Base-by-base conservation (phyloP, 2,797 vertebrate species). In the Dryobates pubescens region DNA sequence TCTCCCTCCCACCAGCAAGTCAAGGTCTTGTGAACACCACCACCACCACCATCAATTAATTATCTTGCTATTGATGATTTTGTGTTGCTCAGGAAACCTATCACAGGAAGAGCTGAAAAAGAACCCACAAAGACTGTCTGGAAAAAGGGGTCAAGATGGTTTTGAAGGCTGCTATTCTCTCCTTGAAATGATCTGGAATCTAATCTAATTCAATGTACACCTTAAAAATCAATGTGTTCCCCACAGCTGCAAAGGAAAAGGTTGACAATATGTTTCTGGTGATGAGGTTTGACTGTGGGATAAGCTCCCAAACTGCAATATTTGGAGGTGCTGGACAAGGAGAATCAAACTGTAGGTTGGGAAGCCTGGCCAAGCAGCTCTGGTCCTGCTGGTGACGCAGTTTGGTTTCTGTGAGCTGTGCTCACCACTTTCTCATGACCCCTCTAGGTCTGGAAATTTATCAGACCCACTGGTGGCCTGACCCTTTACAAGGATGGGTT, bases 311-410 rank as follows among this genome's bases (percentile, higher is more conserved):
- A 38, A 16, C 34, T 65, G 57, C 51, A 38, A 15, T 51, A 16
- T 32, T 14, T 58, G 89, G 41, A 74, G 41, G 57, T 64, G 19
- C 59, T 84, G 81, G 34, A 3, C 10, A 17, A 13, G 61, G 51
- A 36, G 79, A 80, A 27, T 5, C 6, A 12, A 8, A 1, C 4
- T 2, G 0, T 2, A 59, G 56, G 15, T 7, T 62, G 29, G 64
- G 49, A 27, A 82, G 13, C 47, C 36, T 74, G 69, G 34, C 30
- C 34, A 6, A 4, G n/a, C 0, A 43, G 26, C 51, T 34, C 72
- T 68, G 63, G 4, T 49, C 34, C 73, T 77, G 43, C 32, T 75
- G 36, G 13, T 73, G 64, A 3, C 24, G 19, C 20, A 4, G 13
- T 67, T 53, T 54, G 49, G 30, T 63, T 82, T 58, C 54, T 59